A percentile compares a stretch with the other conserved stretches of the same genome.
Evolutionary conservation across 2,113 vertebrate genomes (phyloP).

Genomic region (Pterophyllum scalare): DNA sequence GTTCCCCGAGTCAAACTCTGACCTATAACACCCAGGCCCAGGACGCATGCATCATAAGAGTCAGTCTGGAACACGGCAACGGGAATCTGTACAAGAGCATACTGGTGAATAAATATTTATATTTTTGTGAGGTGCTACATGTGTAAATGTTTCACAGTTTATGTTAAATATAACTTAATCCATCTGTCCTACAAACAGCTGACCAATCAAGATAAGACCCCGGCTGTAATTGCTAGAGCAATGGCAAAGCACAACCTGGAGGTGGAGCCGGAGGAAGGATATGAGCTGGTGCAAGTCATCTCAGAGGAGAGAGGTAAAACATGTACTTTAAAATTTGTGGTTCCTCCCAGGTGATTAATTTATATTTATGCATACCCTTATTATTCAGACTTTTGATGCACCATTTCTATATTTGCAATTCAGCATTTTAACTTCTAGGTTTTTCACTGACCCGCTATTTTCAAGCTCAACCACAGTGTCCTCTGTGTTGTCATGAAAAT

Average conservation of each 20-base stretch:
- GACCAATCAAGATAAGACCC: conserved; percentile 93
- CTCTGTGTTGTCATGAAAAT: background rate
- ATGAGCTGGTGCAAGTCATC: conserved; percentile 94
- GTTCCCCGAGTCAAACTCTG: conserved; percentile 70
- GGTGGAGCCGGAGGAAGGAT: conserved; percentile 82
- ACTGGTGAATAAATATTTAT: conserved; percentile 79
- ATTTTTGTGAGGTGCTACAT: background rate
- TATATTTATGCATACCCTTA: too few species aligned
- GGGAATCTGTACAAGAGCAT: conserved; percentile 97
- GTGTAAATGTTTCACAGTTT: background rate
- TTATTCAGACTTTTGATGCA: background rate
- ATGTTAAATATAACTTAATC: background rate
- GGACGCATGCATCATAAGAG: conserved; percentile 89
- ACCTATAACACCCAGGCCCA: conserved; percentile 89
- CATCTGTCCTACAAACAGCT: conserved; percentile 74
- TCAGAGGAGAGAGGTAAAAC: conserved; percentile 90
- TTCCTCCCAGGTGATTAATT: too few species aligned
- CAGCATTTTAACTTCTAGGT: background rate
- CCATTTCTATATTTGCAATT: background rate
- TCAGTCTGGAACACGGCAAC: conserved; percentile 86
- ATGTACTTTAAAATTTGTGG: too few species aligned
- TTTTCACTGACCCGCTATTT: conserved; percentile 6
- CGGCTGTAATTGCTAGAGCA: conserved; percentile 88
- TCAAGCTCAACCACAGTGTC: background rate
- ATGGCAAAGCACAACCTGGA: conserved; percentile 94